Conservation (phyloP, 1,140 invertebrate genomes). For the Cotesia chilonis region DNA sequence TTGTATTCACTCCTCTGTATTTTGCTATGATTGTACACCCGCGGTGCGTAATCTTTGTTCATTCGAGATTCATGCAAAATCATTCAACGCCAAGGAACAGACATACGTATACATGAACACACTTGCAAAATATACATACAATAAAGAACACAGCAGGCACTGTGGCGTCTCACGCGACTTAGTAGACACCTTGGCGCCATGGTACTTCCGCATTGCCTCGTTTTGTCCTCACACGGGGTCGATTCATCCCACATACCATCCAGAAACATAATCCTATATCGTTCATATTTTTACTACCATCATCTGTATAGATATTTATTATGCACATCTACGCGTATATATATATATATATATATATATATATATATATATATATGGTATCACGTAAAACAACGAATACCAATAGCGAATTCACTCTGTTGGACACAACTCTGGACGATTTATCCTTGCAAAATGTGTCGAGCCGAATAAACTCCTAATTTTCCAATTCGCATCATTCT, state of each 20-base stretch:
- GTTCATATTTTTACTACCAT: background rate
- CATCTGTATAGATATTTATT: background rate
- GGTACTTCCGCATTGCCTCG: constrained; percentile 42
- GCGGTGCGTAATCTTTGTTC: constrained; percentile 13
- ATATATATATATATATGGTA: constrained; percentile 7
- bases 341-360: constrained; percentile 9
- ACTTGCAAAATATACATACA: constrained; percentile 13
- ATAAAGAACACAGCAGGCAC: constrained; percentile 33
- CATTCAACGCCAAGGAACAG: background rate
- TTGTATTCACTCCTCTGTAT: background rate
- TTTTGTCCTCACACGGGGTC: constrained; percentile 40
- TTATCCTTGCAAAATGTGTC: constrained; percentile 29
- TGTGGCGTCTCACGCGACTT: constrained; percentile 46
- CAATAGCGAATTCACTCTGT: constrained; percentile 29
- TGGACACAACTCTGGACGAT: constrained; percentile 25
- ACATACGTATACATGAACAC: constrained; percentile 16
- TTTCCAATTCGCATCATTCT: constrained; percentile 28
- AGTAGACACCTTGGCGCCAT: constrained; percentile 44
- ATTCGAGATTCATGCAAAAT: background rate
- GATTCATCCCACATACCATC: constrained; percentile 35
- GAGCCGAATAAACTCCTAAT: constrained; percentile 36
- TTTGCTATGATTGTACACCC: background rate
- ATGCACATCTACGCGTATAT: background rate
- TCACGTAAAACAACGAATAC: background rate
- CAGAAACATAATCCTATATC: constrained; percentile 18